These are phyloP conservation scores for Odontamblyopus lacepedii DNA, from an alignment of 2,797 vertebrate genomes.

Conservation along the genomic window DNA sequence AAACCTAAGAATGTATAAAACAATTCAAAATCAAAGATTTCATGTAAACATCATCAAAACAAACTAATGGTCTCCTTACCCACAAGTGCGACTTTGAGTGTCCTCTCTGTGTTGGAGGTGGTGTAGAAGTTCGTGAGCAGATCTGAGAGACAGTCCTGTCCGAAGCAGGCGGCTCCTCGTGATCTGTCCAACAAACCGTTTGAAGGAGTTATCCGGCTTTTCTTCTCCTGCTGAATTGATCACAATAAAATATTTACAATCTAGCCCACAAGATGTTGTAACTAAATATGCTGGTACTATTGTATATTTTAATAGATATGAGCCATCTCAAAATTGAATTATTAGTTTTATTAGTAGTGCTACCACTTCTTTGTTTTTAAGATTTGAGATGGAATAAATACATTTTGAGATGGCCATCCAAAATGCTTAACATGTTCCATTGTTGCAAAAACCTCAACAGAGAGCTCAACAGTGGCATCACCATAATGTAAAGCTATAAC, in stretches of 20 bases:
- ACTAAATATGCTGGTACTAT: too few species aligned
- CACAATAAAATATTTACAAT: background rate
- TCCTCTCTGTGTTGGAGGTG: slow-evolving; percentile 44
- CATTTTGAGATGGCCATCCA: too few species aligned
- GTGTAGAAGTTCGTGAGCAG: slow-evolving; percentile 73
- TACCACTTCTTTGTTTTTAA: too few species aligned
- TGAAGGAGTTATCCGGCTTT: slow-evolving; percentile 54
- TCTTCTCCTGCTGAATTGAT: slow-evolving; percentile 69
- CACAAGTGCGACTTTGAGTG: slow-evolving; percentile 86
- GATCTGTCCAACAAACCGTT: slow-evolving; percentile 67
- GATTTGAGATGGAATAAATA: too few species aligned
- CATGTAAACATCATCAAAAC: background rate
- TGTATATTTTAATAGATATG: too few species aligned
- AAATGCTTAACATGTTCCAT: too few species aligned
- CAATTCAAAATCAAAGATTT: background rate
- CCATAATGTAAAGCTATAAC: background rate
- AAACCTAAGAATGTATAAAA: slow-evolving; percentile 78
- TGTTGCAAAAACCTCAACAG: too few species aligned
- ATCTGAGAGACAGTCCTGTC: slow-evolving; percentile 77
- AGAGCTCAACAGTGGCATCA: too few species aligned
- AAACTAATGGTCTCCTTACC: slow-evolving; percentile 76
- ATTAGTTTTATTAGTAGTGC: too few species aligned
- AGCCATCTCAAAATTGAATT: too few species aligned
- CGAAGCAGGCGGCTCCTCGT: slow-evolving; percentile 73
- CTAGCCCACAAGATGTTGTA: background rate